These are phyloP conservation scores for Lonchura striata DNA, from an alignment of 2,113 vertebrate species.

Conservation along the genomic window DNA sequence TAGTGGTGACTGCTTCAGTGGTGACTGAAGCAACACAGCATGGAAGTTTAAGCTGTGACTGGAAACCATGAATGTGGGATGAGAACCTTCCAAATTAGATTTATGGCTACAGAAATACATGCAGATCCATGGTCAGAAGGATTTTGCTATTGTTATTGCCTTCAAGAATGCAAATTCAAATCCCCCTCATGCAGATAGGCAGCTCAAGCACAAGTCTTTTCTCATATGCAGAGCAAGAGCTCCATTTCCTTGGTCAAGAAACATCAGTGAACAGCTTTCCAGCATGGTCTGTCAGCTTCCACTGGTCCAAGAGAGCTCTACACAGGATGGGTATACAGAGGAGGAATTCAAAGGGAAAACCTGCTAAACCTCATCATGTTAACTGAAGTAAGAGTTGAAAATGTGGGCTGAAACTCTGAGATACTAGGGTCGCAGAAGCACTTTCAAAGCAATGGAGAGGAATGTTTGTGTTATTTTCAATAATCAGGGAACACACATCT, in stretches of 20 bases:
- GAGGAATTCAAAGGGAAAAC: neutral
- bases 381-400: neutral
- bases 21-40: neutral
- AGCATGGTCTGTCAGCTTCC: neutral
- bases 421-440: neutral
- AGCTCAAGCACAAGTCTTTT: neutral
- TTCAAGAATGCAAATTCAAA: neutral
- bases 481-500: neutral
- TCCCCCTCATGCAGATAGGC: neutral
- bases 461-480: neutral
- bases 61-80: neutral
- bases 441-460: neutral
- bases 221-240: neutral
- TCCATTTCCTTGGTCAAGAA: neutral
- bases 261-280: neutral
- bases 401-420: neutral
- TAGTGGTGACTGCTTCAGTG: too few relatives aligned
- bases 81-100: neutral
- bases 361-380: neutral
- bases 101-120: neutral
- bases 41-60: neutral
- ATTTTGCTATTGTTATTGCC: neutral
- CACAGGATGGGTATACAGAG: neutral
- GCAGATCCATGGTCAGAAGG: neutral
- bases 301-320: rapidly evolving